Base-by-base conservation (phyloP, 2,888 invertebrate genomes). In the Endotricha flammealis region DNA sequence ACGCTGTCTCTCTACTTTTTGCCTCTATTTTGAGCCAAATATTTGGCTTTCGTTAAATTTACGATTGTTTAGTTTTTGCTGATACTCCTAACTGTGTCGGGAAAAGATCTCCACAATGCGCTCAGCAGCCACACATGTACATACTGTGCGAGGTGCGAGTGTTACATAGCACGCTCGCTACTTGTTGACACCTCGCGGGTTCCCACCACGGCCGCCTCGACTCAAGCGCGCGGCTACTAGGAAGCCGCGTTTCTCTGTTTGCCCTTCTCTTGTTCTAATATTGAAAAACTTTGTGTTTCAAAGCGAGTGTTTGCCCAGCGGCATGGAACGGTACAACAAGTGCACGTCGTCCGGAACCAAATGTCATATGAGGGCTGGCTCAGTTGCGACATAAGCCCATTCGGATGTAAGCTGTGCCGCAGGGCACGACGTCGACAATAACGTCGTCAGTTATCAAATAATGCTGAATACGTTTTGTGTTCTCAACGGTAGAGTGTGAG, bases 1-100 rank as follows among this genome's bases (percentile, higher is more conserved):
- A n/a, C n/a, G n/a, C 45, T 49, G 57, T 60, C 56, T 44, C 44
- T 39, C 44, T 40, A 45, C 53, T 66, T 65, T 66, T 65, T 61
- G 31, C 43, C 36, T 36, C 31, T 41, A 49, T 48, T 48, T 48
- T 17, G 31, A 22, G 30, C 27, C 24, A 30, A 30, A 29, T 17
- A 13, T 23, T 13, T 29, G 12, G 10, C 9, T 22, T 25, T 32
- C 11, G 24, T n/a, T 16, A 36, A 24, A 20, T 20, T 20, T 7
- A 20, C 20, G 20, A 20, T 20, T n/a, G 20, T 20, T 8, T 20
- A 6, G 6, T 20, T 20, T 4, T 8, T 6, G n/a, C 20, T 6
- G n/a, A n/a, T n/a, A n/a, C n/a, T n/a, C n/a, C n/a, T n/a, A n/a
- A n/a, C n/a, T n/a, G n/a, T n/a, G n/a, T n/a, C n/a, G n/a, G n/a